Percentiles rank a stretch among this genome's conserved stretches.
These are phyloP conservation scores for Paralichthys olivaceus DNA, from an alignment of 2,113 vertebrate genomes.

Conservation along the genomic window DNA sequence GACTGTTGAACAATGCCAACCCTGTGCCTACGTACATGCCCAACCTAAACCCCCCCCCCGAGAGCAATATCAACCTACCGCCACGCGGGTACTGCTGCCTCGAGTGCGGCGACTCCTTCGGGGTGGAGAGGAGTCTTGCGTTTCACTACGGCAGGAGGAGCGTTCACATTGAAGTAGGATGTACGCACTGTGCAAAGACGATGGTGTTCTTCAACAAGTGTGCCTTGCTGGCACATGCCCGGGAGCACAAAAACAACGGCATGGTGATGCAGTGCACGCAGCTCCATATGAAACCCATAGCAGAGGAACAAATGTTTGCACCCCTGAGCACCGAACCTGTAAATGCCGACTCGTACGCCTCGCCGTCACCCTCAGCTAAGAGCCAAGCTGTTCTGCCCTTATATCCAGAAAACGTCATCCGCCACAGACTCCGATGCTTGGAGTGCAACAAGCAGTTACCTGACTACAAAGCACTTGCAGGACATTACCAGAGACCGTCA, in stretches of 20 bases:
- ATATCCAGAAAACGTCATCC: constrained; percentile 87
- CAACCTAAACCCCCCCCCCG: constrained; percentile 89
- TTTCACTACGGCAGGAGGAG: constrained; percentile 92
- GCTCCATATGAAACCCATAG: constrained; percentile 93
- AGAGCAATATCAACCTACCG: constrained; percentile 88
- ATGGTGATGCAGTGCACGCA: constrained; percentile 97
- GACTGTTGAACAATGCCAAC: constrained; percentile 90
- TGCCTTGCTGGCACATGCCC: constrained; percentile 92
- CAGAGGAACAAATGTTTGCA: constrained; percentile 90
- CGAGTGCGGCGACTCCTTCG: constrained; percentile 95
- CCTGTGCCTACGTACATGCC: constrained; percentile 93
- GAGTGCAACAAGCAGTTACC: constrained; percentile 93
- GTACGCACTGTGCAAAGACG: constrained; percentile 89
- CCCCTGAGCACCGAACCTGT: constrained; percentile 67
- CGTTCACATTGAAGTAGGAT: constrained; percentile 94
- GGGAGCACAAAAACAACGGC: constrained; percentile 93
- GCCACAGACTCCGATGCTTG: constrained; percentile 88
- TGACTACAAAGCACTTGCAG: constrained; percentile 89
- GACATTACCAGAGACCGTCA: constrained; percentile 91
- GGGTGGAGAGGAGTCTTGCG: constrained; percentile 91
- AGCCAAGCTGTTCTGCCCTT: constrained; percentile 88
- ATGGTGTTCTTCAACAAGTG: constrained; percentile 97
- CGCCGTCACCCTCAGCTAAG: constrained; percentile 34
- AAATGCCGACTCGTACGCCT: constrained; percentile 47
- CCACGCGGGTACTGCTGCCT: constrained; percentile 91